Evolutionary conservation across 2,888 invertebrate species (phyloP), one percentile per base, ranked within the genome.

Genomic region (Camptogramma bilineatum): DNA sequence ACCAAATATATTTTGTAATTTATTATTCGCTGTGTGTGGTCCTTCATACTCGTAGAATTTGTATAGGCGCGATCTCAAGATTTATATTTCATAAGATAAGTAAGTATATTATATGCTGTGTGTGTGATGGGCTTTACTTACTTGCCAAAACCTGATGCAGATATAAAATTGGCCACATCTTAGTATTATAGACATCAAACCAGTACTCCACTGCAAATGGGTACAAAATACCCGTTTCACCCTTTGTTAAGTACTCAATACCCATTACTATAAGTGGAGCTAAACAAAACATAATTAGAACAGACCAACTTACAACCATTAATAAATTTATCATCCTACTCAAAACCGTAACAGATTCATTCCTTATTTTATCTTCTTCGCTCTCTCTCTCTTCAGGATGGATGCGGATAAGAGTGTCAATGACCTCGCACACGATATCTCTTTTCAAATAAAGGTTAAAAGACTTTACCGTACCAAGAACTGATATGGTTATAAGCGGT

Each of bases 141-240:
- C 88, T 85, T 66, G 85, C 83, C 68, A 76, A 75, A 72, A 83
- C 79, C 59, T 87, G 88, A 74, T 84, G 84, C 8, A 83, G 48
- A 62, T 88, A 88, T 7, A 84, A 72, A n/a, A 83, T 58, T 1
- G 76, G 77, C 86, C 85, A 87, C 17, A 74, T 66, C 0, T 57
- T 17, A 17, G 73, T 65, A 0, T 77, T 68, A 46, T 80, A 81
- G 2, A 77, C 76, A 69, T 90, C 83, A 52, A 86, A 85, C 62
- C 79, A 85, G 56, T 87, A 90, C 51, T 82, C 83, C 0, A 84
- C 82, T 10, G 68, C 46, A 64, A 75, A 90, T 0, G 90, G 88
- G 58, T 87, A 81, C 7, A 73, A 76, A 4, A 84, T 68, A 3
- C 77, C 73, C 2, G 76, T 67, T 5, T 70, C 66, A 0, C 85